phyloP scores from a whole-genome alignment of 2,113 vertebrate species.

The human region GRCh38 chr13:90898501-90899000 shows the following conservation, averaged over 20 bases:
- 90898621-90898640: background rate
- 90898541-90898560: too few species aligned
- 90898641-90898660: background rate
- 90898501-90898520: too few species aligned
- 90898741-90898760: background rate
- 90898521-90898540: too few species aligned
- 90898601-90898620: too few species aligned
- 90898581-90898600: too few species aligned
- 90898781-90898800: background rate
- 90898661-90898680: background rate
- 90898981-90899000: background rate
- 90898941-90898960: background rate
- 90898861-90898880: background rate
- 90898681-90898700: background rate
- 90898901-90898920: background rate
- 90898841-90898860: background rate
- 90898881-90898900: background rate
- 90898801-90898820: background rate
- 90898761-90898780: background rate
- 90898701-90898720: background rate
- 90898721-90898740: background rate
- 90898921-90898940: background rate
- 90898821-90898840: background rate
- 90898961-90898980: background rate
- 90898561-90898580: too few species aligned